These are phyloP conservation scores for Pithys albifrons DNA, from an alignment of 2,113 vertebrate genomes.

Conservation along the genomic window DNA sequence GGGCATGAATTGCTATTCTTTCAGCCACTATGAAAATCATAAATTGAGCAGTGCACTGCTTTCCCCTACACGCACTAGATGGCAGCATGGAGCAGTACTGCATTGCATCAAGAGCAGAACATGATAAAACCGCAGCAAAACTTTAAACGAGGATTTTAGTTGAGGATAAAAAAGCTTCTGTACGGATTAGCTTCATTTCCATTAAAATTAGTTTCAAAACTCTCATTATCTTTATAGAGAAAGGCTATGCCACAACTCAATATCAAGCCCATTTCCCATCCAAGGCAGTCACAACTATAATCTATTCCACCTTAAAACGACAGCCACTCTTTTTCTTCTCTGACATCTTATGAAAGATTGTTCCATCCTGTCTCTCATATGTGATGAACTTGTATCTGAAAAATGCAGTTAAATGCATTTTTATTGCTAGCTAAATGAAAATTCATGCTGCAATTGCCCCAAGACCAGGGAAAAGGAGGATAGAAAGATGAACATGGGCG, in stretches of 20 bases:
- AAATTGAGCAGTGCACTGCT: fast-evolving
- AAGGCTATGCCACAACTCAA: not conserved
- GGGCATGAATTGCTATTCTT: not conserved
- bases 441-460: not conserved
- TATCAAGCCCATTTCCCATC: not conserved
- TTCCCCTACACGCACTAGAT: not conserved
- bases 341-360: not conserved
- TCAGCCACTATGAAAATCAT: fast-evolving
- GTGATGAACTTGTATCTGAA: not conserved
- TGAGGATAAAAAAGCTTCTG: not conserved
- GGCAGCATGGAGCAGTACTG: not conserved
- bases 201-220: not conserved
- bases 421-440: not conserved
- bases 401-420: not conserved
- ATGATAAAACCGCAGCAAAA: fast-evolving
- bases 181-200: not conserved
- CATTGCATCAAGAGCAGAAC: not conserved
- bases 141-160: not conserved
- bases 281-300: not conserved
- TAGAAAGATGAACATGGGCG: not conserved
- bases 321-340: not conserved
- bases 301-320: not conserved
- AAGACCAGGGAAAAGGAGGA: not conserved
- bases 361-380: not conserved
- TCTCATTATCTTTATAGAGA: not conserved